These are phyloP conservation scores for Chionoecetes opilio DNA, from an alignment of 1,140 invertebrate genomes.

Conservation along the genomic window DNA sequence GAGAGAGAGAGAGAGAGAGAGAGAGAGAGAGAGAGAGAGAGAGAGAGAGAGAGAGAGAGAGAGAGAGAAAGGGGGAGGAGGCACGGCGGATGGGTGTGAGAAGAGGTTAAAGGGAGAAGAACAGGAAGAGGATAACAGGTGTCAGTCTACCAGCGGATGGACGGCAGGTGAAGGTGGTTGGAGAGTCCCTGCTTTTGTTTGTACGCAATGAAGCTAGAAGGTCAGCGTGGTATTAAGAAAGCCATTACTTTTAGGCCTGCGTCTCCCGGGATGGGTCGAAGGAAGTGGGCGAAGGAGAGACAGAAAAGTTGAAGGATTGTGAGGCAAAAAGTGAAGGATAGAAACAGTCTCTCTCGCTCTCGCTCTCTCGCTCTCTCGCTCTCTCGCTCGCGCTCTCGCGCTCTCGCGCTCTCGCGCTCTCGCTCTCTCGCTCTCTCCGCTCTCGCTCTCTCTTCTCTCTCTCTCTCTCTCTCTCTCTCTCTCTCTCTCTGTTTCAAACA, in stretches of 20 bases:
- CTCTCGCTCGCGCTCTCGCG: too few species aligned
- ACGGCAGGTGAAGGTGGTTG: not conserved
- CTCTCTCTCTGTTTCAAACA: too few species aligned
- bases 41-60: not conserved
- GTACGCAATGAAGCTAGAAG: conserved; percentile 41
- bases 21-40: not conserved
- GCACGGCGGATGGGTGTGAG: not conserved
- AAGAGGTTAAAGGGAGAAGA: not conserved
- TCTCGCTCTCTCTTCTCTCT: too few species aligned
- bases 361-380: too few species aligned
- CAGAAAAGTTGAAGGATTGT: not conserved
- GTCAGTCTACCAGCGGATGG: not conserved
- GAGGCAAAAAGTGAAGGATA: too few species aligned
- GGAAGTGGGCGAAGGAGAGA: not conserved
- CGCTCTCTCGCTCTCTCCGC: too few species aligned
- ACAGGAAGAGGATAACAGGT: conserved; percentile 37
- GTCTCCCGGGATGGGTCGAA: not conserved
- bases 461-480: too few species aligned
- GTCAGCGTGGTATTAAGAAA: conserved; percentile 10
- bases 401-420: too few species aligned
- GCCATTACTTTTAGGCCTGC: not conserved
- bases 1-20: not conserved
- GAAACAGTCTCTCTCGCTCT: too few species aligned
- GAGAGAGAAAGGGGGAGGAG: not conserved
- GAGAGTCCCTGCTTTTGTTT: not conserved